Evolutionary conservation across 2,113 vertebrate genomes (phyloP).

Genomic region (Percina caprodes): DNA sequence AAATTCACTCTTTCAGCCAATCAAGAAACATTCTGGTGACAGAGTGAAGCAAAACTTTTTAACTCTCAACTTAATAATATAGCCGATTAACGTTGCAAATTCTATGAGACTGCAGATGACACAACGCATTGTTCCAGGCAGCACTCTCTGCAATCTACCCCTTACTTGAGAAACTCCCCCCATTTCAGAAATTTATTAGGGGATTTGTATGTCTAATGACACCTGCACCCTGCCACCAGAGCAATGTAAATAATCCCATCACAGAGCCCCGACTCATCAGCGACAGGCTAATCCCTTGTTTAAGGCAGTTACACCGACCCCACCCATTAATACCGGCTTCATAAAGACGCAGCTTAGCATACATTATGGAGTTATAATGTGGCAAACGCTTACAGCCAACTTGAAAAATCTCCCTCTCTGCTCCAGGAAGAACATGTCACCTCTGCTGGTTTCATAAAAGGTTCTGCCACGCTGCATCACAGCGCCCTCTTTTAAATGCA

Average conservation of each 20-base stretch:
- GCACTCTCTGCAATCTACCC: slow-evolving; percentile 54
- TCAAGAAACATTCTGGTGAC: slow-evolving; percentile 57
- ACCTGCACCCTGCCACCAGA: slow-evolving; percentile 84
- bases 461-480: slow-evolving; percentile 68
- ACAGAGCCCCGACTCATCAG: slow-evolving; percentile 82
- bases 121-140: slow-evolving; percentile 78
- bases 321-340: slow-evolving; percentile 84
- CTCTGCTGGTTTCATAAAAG: slow-evolving; percentile 74
- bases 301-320: slow-evolving; percentile 87
- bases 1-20: slow-evolving; percentile 54
- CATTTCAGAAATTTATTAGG: slow-evolving; percentile 84
- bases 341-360: slow-evolving; percentile 86
- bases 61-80: slow-evolving; percentile 62
- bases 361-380: slow-evolving; percentile 82
- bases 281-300: slow-evolving; percentile 87
- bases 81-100: slow-evolving; percentile 78
- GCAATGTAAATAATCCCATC: slow-evolving; percentile 88
- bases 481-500: slow-evolving; percentile 59
- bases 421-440: slow-evolving; percentile 78
- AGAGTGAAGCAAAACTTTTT: slow-evolving; percentile 73
- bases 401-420: slow-evolving; percentile 63
- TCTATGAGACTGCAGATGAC: slow-evolving; percentile 70
- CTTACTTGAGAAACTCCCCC: slow-evolving; percentile 70
- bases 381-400: slow-evolving; percentile 70
- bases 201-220: slow-evolving; percentile 88